Evolutionary conservation across 2,797 vertebrate genomes (phyloP), one percentile per base, ranked within the genome.

Genomic region (Pseudochaenichthys georgianus): DNA sequence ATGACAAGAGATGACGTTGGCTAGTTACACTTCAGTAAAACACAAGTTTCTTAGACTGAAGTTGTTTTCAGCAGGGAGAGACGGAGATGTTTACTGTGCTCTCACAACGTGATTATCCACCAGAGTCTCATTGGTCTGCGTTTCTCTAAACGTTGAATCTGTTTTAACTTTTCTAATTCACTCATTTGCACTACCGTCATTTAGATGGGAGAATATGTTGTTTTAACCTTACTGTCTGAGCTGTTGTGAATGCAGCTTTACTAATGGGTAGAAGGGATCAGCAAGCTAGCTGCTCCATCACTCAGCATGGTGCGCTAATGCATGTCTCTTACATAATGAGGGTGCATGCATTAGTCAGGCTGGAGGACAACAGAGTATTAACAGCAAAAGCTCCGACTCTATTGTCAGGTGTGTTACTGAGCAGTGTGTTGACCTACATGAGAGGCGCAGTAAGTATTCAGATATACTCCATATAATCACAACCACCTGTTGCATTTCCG

Each of bases 341-440:
- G 48, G 38, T 76, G 51, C 64, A 75, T 65, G 70, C 45, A 77
- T 87, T 81, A 87, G 69, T 31, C 23, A 43, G 54, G 34, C 69
- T 78, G 1, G 17, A 87, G 81, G 87, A 75, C 82, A 75, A 19
- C 70, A 61, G 54, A 69, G 83, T 82, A 85, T 90, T 88, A 91
- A 64, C 77, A 43, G 19, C 2, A 70, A 41, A 82, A 54, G 58
- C 58, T 83, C 64, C 45, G 57, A 21, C 62, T 70, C 60, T 31
- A 43, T 76, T 77, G 58, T 82, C 19, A 57, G 53, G 48, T 42
- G 23, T 80, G 28, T 45, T 60, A 68, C 64, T 83, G 48, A 80
- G 51, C 77, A 41, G 72, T 75, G 57, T 75, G 78, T 53, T 81
- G 70, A 78, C 78, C 70, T 77, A 68, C 42, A 77, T 80, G 34